These are phyloP conservation scores for Peromyscus maniculatus DNA, from an alignment of 2,113 vertebrate species.

Conservation along the genomic window DNA sequence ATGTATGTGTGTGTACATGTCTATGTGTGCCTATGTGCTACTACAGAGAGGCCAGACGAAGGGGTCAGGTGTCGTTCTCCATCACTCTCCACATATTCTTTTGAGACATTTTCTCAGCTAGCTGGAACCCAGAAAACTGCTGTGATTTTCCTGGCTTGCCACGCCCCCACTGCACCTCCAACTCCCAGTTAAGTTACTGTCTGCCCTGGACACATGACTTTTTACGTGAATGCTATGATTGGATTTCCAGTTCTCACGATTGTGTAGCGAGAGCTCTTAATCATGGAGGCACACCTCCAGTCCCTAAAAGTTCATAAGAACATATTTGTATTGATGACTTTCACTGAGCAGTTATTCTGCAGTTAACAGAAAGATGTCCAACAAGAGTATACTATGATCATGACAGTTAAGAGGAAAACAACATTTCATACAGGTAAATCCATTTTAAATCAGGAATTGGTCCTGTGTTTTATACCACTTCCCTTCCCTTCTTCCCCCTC, in stretches of 20 bases:
- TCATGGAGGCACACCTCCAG: not conserved
- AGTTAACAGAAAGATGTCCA: not conserved
- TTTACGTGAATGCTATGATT: not conserved
- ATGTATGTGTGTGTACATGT: not conserved
- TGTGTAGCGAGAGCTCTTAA: not conserved
- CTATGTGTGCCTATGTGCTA: not conserved
- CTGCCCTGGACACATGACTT: not conserved
- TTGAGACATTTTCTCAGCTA: not conserved
- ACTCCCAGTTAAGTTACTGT: not conserved
- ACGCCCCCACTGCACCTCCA: too few relatives aligned
- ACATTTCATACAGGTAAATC: not conserved
- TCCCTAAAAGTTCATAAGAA: too few relatives aligned
- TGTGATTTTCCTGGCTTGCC: not conserved
- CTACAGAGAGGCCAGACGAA: not conserved
- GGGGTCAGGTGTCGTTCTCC: not conserved
- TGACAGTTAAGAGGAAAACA: not conserved
- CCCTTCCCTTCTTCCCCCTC: not conserved
- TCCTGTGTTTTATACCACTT: not conserved
- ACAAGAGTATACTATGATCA: not conserved
- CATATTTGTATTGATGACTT: not conserved
- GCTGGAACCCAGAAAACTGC: not conserved
- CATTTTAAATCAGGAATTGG: not conserved
- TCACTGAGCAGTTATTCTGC: not conserved
- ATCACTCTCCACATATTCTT: not conserved
- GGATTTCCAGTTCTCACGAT: not conserved